Percentiles rank a stretch among this genome's conserved stretches.
Evolutionary conservation across 2,888 invertebrate genomes (phyloP).

Genomic region (Rhodophaea formosa): DNA sequence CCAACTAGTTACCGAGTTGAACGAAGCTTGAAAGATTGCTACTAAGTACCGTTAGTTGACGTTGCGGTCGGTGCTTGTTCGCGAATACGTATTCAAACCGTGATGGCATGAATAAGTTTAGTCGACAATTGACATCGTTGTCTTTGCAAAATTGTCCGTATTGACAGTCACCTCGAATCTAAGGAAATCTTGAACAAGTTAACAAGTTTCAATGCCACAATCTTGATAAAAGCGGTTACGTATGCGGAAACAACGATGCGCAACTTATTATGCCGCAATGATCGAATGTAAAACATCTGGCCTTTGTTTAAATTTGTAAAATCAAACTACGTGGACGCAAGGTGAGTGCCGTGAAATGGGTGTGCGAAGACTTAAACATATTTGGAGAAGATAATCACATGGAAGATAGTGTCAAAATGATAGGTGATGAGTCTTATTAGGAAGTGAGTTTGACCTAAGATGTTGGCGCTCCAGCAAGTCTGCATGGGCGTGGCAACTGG

Average conservation of each 20-base stretch:
- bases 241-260: constrained; percentile 65
- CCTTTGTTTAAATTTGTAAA: constrained; percentile 47
- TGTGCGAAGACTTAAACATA: neutral
- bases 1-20: constrained; percentile 40
- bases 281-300: constrained; percentile 55
- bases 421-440: constrained; percentile 24
- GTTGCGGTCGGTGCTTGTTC: constrained; percentile 55
- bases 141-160: neutral
- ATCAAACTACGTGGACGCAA: constrained; percentile 22
- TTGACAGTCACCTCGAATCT: constrained; percentile 30
- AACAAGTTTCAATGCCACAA: constrained; percentile 69
- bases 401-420: neutral
- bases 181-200: constrained; percentile 57
- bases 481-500: constrained; percentile 70
- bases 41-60: constrained; percentile 62
- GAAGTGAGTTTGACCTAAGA: constrained; percentile 33
- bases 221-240: constrained; percentile 67
- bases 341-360: constrained; percentile 5
- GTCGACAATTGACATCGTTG: constrained; percentile 4
- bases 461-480: constrained; percentile 45
- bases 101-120: constrained; percentile 17
- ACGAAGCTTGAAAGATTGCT: constrained; percentile 52
- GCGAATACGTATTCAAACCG: constrained; percentile 34
- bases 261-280: constrained; percentile 64
- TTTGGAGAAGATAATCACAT: neutral